Evolutionary conservation across 2,888 invertebrate genomes (phyloP).

Genomic region (Spilarctia lutea): DNA sequence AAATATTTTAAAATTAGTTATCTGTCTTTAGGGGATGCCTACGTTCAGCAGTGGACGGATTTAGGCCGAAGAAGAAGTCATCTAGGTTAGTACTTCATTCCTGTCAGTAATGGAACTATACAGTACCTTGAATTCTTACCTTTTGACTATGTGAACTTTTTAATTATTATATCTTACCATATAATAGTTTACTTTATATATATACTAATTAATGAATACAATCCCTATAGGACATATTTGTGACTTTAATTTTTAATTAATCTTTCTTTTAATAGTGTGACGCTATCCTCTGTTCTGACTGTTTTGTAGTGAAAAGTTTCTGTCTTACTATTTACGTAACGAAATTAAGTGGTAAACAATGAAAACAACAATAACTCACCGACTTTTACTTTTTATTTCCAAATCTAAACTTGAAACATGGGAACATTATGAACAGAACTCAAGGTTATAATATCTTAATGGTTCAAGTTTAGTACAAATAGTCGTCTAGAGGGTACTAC

Average conservation of each 20-base stretch:
- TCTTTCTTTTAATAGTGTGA: neutral
- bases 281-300: neutral
- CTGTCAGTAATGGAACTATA: neutral
- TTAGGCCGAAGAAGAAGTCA: too few relatives aligned
- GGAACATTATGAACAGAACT: conserved; percentile 59
- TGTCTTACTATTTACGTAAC: conserved; percentile 28
- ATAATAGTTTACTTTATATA: too few relatives aligned
- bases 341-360: conserved; percentile 6
- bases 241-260: neutral
- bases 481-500: conserved; percentile 78
- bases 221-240: neutral
- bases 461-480: conserved; percentile 79
- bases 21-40: too few relatives aligned
- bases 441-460: conserved; percentile 83
- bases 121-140: neutral
- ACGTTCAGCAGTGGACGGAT: too few relatives aligned
- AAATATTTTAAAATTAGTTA: too few relatives aligned
- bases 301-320: conserved; percentile 6
- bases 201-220: neutral
- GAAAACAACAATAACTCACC: conserved; percentile 28
- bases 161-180: too few relatives aligned
- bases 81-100: neutral
- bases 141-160: neutral
- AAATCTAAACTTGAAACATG: conserved; percentile 52
- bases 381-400: conserved; percentile 40